Base-by-base conservation (phyloP, 2,888 invertebrate genomes). In the Zootermopsis nevadensis region DNA sequence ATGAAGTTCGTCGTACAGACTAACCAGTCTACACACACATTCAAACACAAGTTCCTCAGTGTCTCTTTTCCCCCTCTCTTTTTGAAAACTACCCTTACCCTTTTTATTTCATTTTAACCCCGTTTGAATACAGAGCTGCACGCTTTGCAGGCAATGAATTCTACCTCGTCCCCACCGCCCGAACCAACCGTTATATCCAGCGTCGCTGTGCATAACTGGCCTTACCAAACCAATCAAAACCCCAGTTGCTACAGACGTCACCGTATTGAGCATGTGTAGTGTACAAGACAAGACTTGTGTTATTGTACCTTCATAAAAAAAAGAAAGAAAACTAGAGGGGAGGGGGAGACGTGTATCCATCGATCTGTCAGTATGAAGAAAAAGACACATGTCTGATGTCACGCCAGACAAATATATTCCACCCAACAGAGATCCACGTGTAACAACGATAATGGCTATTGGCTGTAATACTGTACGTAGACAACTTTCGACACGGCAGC, bases 201-300 rank as follows among this genome's bases (percentile, higher is more conserved):
- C 48, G 15, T 19, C 69, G 15, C 69, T 69, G 31, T 69, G 33
- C 22, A 31, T 19, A 15, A 69, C 69, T 69, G 69, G 33, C 6
- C 33, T n/a, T 33, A 4, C 53, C 33, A 77, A 77, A 55, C 77
- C 77, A 77, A 77, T 77, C 77, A 77, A 77, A 77, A 77, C 55
- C 31, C 55, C 55, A 33, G 53, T 30, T 69, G 22, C 33, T 33
- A 22, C 33, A n/a, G 19, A 69, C 69, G 69, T 69, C 69, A 69
- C 22, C 30, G 33, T 69, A 33, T 33, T 69, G 69, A 33, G 69
- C 69, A 69, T 69, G 69, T 31, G 69, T 69, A 66, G 66, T 66
- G 30, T 69, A 69, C 31, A 69, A 69, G 69, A 69, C 33, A 69
- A 69, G 69, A 31, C 69, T 69, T 69, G 33, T 69, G 69, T 69